Base-by-base conservation (phyloP, 2,113 vertebrate species). In the Perca fluviatilis region DNA sequence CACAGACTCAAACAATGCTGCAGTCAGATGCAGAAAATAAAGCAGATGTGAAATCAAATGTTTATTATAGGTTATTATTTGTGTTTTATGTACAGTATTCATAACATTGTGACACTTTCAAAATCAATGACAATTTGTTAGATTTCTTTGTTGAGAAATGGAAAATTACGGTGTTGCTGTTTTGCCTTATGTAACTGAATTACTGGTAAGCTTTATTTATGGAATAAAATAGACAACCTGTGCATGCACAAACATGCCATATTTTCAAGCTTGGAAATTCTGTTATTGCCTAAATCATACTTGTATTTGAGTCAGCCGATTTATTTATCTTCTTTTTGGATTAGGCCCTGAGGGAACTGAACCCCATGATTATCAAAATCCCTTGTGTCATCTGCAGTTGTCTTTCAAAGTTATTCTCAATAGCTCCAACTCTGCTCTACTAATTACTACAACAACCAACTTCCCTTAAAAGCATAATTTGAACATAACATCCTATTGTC, bases 321-420 rank as follows among this genome's bases (percentile, higher is more conserved):
- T 83, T 91, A 87, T 91, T 93, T 89, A 93, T 91, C 92, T 93
- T 88, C 89, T 91, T 93, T 93, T 90, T 67, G 87, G 91, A 91
- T 94, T 94, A 93, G 87, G 80, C 81, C 90, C 88, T 69, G 74
- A 88, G 91, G 84, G 90, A 88, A 87, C 89, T 77, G 83, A 90
- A 85, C 89, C 90, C 90, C 79, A 61, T 87, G 89, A 91, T 92
- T 94, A 94, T 82, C 82, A 21, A 91, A 92, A 93, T 90, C 92
- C 90, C 92, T 75, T 51, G 83, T 89, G 91, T 92, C 92, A 93
- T 91, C 84, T 87, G 88, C 91, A 91, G 81, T 91, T 86, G 91
- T 93, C 90, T 91, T 89, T 91, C 88, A 91, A 93, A 93, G 82
- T 92, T 94, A 82, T 71, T 88, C 82, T 91, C 87, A 86, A 92